Conservation (phyloP, 2,888 invertebrate species). For the Dryocosmus kuriphilus region DNA sequence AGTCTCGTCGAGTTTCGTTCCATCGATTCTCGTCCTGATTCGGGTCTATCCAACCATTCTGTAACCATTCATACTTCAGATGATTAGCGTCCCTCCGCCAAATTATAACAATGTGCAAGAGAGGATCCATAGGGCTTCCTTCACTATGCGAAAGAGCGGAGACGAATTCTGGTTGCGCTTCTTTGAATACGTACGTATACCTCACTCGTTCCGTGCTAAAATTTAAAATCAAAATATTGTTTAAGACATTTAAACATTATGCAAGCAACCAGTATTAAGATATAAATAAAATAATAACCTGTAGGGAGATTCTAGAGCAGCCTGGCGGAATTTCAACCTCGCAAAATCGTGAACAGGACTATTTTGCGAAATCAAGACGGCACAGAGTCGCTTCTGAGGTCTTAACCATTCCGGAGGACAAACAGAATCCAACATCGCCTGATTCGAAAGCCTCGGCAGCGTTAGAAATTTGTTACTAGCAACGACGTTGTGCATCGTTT, state of each 20-base stretch:
- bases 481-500: slow-evolving; percentile 92
- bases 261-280: neutral
- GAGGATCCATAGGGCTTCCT: slow-evolving; percentile 82
- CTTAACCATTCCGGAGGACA: slow-evolving; percentile 94
- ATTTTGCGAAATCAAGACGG: slow-evolving; percentile 88
- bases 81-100: slow-evolving; percentile 93
- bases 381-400: slow-evolving; percentile 86
- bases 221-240: slow-evolving; percentile 31
- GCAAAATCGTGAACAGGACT: slow-evolving; percentile 81
- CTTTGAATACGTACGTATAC: slow-evolving; percentile 93
- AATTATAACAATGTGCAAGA: slow-evolving; percentile 90
- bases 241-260: slow-evolving; percentile 7
- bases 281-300: slow-evolving; percentile 70
- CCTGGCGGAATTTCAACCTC: slow-evolving; percentile 85
- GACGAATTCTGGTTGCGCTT: slow-evolving; percentile 90
- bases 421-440: slow-evolving; percentile 89
- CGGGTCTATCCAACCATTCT: slow-evolving; percentile 81
- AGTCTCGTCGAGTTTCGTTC: slow-evolving; percentile 85
- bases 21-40: slow-evolving; percentile 80
- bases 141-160: slow-evolving; percentile 84
- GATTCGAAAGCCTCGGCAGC: slow-evolving; percentile 94
- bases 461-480: slow-evolving; percentile 92
- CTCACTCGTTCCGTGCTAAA: slow-evolving; percentile 81
- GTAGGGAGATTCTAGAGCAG: slow-evolving; percentile 84
- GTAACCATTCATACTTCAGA: slow-evolving; percentile 94